Evolutionary conservation across 2,113 vertebrate species (phyloP), one percentile per base, ranked within the genome.

Genomic region (Stomatorhinus ivindoensis): DNA sequence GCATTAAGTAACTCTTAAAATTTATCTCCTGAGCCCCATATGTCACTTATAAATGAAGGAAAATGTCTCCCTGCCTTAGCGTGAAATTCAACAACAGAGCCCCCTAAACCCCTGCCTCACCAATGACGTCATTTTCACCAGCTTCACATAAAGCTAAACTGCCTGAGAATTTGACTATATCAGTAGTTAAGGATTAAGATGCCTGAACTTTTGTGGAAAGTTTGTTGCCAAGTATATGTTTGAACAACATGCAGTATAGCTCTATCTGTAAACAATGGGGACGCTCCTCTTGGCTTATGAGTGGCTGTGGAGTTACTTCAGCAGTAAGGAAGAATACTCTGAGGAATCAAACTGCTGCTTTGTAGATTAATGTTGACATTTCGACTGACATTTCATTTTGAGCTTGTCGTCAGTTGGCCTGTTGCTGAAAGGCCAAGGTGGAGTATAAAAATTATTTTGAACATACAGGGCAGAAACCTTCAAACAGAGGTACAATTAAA

Each of bases 281-380:
- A 86, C 10, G 17, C 1, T 47, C 21, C 4, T 48, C 35, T 8
- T 24, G 44, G n/a, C 44, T n/a, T 50, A 24, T 76, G 44, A 47
- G 21, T 35, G 15, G n/a, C 85, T 86, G 85, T 27, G 48, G 15
- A 86, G 85, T 51, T 7, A 86, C 48, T 53, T 86, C 4, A 0
- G 48, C 27, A 51, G n/a, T 27, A 39, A 48, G 85, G 46, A 51
- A 17, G 48, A 86, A 51, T 86, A 21, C 15, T 39, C 85, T 19
- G 50, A 87, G 85, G 85, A 39, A 24, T 17, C 85, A 55, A 87
- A 55, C 15, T 55, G 85, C 50, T 39, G 31, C 85, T 87, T 87
- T 86, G 47, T 86, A 86, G 55, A 87, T 87, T 87, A 31, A 53
- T 51, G 50, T 55, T 55, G 85, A 87, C 50, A 55, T 87, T 87